Percentiles rank a stretch among this genome's conserved stretches.
phyloP scores from a whole-genome alignment of 2,888 invertebrate genomes.

The Rhopalosiphum nymphaeae region DNA sequence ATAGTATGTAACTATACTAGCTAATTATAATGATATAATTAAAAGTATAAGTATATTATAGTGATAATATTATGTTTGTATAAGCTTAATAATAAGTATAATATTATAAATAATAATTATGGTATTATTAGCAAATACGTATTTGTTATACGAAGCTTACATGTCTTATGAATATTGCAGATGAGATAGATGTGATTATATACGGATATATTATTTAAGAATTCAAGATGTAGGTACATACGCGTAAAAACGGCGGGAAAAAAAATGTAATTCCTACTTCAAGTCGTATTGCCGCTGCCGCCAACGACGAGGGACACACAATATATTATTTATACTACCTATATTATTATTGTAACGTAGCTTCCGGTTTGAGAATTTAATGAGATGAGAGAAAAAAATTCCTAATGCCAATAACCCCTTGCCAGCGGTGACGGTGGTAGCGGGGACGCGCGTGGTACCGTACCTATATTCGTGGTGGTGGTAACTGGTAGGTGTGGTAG shows the following conservation, averaged over 20 bases:
- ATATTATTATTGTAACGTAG: not conserved
- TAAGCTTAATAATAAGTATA: not conserved
- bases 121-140: not conserved
- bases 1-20: not conserved
- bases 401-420: slow-evolving; percentile 35
- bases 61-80: not conserved
- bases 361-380: slow-evolving; percentile 23
- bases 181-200: not conserved
- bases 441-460: not conserved
- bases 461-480: not conserved
- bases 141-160: not conserved
- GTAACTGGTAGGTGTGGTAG: not conserved
- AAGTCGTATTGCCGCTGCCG: not conserved
- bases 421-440: not conserved
- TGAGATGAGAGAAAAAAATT: slow-evolving; percentile 20
- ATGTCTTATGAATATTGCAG: not conserved
- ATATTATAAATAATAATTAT: not conserved
- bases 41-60: not conserved
- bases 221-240: not conserved
- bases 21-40: not conserved
- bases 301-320: not conserved
- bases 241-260: not conserved
- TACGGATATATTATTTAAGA: not conserved
- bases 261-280: not conserved
- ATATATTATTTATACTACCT: not conserved